Percentiles rank a stretch among this genome's conserved stretches.
These are phyloP conservation scores for Lithobates pipiens DNA, from an alignment of 2,797 vertebrate species.

Conservation along the genomic window DNA sequence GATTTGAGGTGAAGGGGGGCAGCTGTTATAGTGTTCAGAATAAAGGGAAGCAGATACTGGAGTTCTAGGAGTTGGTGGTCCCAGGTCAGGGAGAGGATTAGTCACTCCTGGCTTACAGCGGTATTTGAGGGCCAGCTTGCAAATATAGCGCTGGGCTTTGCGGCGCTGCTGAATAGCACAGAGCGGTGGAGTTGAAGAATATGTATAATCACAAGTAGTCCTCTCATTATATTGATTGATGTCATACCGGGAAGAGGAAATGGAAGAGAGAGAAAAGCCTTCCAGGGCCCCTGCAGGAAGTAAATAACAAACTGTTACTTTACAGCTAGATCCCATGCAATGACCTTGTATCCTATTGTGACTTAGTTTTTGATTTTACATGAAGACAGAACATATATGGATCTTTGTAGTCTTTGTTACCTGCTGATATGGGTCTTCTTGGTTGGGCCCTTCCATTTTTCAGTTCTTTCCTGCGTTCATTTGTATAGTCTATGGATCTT, in stretches of 20 bases:
- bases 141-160: constrained; percentile 83
- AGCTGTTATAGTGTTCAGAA: constrained; percentile 71
- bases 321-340: not conserved
- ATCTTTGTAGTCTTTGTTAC: constrained; percentile 62
- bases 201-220: not conserved
- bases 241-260: constrained; percentile 15
- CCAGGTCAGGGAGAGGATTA: constrained; percentile 32
- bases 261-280: constrained; percentile 51
- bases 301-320: not conserved
- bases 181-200: not conserved
- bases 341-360: too few species aligned
- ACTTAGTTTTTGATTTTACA: too few species aligned
- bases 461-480: constrained; percentile 18
- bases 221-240: not conserved
- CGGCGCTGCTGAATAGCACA: constrained; percentile 67
- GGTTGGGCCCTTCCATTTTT: constrained; percentile 60
- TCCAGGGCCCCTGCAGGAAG: constrained; percentile 74
- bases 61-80: constrained; percentile 21
- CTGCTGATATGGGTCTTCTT: constrained; percentile 73
- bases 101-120: constrained; percentile 66
- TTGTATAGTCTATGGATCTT: constrained; percentile 47
- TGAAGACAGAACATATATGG: too few species aligned
- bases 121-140: constrained; percentile 77
- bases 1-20: constrained; percentile 61
- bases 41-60: constrained; percentile 69